Conservation (phyloP, 2,113 vertebrate species). For the Castor canadensis region DNA sequence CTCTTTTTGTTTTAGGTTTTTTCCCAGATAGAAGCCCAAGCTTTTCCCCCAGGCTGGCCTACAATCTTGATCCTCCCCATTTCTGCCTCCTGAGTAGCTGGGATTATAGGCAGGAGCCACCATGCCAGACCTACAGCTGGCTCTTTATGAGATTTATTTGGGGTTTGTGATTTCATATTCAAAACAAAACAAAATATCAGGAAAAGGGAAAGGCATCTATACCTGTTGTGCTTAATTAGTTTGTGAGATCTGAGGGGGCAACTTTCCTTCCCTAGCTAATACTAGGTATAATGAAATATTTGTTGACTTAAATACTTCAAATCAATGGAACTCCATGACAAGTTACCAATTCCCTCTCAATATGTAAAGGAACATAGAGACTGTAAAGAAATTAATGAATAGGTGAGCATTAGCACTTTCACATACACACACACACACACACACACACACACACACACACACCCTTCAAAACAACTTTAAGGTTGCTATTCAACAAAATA, state of each 20-base stretch:
- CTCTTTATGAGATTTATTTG: constrained; percentile 17
- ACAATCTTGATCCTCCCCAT: too few relatives aligned
- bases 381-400: background rate
- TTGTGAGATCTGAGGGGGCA: background rate
- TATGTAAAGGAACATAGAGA: background rate
- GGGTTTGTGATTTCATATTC: constrained; percentile 28
- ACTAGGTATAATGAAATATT: background rate
- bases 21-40: too few relatives aligned
- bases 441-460: background rate
- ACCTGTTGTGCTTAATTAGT: constrained; percentile 10
- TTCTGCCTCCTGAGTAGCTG: too few relatives aligned
- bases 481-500: background rate
- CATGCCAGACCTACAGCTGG: background rate
- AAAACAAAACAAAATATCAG: constrained; percentile 19
- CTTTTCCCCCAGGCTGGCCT: too few relatives aligned
- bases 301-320: background rate
- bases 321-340: background rate
- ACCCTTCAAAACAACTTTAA: background rate
- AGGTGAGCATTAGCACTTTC: background rate
- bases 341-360: background rate
- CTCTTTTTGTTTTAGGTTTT: too few relatives aligned
- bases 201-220: background rate
- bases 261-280: background rate
- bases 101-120: too few relatives aligned
- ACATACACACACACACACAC: background rate